Base-by-base conservation (phyloP, 2,888 invertebrate genomes). In the Aspidapion aeneum region DNA sequence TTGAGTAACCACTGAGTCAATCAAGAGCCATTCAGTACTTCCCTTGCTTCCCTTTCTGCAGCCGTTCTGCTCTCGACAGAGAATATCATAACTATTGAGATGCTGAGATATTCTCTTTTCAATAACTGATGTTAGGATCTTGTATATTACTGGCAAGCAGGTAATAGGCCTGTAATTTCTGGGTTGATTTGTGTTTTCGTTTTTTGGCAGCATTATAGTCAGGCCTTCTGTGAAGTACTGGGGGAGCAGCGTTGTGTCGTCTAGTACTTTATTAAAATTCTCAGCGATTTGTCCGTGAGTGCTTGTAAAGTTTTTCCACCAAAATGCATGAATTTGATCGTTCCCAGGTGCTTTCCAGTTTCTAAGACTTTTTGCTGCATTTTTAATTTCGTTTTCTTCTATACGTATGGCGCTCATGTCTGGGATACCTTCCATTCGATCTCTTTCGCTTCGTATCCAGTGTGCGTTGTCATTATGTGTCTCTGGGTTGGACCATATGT, bases 21-120 rank as follows among this genome's bases (percentile, higher is more conserved):
- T 51, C 18, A 61, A 1, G 16, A 57, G 52, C 17, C 18, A 49
- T 18, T 61, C 57, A 52, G 17, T 52, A 18, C 18, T 52, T 18
- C 52, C 52, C 22, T 48, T 48, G 9, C 56, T 12, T 2, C 52
- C 21, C 21, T 21, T 7, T 18, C 35, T 55, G 49, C 56, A 60
- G n/a, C 60, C 60, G 18, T 60, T 60, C 22, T 54, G 60, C 22
- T 55, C 52, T 52, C 18, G 17, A n/a, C 17, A 52, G 18, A 52
- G 52, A 17, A 52, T 17, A 7, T n/a, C 18, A 52, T 52, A 9
- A 52, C 16, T 18, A 17, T 52, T 18, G 16, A 52, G 5, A 52
- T 52, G 52, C 18, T 52, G n/a, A 18, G 3, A 9, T n/a, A 52
- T 52, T 17, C n/a, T 52, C 18, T 52, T 52, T 52, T n/a, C 52